These are phyloP conservation scores for Enhydra lutris DNA, from an alignment of 2,113 vertebrate species.

Conservation along the genomic window DNA sequence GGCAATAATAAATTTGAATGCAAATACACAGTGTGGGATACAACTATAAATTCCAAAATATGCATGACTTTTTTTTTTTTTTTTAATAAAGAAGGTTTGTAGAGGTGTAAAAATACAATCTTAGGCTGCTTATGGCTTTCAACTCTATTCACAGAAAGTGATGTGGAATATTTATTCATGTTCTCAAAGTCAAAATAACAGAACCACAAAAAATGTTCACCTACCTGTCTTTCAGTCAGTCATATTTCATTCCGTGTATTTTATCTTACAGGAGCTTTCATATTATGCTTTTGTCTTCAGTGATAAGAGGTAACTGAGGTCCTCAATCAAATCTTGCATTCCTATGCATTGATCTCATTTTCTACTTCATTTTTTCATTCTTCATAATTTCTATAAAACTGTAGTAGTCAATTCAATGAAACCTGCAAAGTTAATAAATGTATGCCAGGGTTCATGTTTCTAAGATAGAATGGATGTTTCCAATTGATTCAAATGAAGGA, in stretches of 20 bases:
- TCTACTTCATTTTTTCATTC: not conserved
- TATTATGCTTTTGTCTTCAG: not conserved
- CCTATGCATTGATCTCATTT: not conserved
- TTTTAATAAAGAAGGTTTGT: not conserved
- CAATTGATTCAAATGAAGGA: not conserved
- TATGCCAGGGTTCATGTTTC: not conserved
- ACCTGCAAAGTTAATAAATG: not conserved
- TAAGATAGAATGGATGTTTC: not conserved
- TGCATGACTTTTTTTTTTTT: not conserved
- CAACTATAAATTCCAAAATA: slow-evolving; percentile 1
- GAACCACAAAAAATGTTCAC: not conserved
- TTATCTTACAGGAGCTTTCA: not conserved
- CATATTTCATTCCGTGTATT: not conserved
- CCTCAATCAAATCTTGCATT: not conserved
- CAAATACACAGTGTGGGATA: not conserved
- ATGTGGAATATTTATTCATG: not conserved
- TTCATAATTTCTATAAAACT: not conserved
- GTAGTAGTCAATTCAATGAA: not conserved
- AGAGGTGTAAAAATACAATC: not conserved
- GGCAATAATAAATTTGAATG: not conserved
- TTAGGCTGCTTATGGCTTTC: not conserved
- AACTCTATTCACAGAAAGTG: not conserved
- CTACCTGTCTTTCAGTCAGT: not conserved
- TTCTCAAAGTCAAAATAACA: not conserved
- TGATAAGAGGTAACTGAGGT: not conserved